These are phyloP conservation scores for Andrena camellia DNA, from an alignment of 2,888 invertebrate genomes.

Conservation along the genomic window DNA sequence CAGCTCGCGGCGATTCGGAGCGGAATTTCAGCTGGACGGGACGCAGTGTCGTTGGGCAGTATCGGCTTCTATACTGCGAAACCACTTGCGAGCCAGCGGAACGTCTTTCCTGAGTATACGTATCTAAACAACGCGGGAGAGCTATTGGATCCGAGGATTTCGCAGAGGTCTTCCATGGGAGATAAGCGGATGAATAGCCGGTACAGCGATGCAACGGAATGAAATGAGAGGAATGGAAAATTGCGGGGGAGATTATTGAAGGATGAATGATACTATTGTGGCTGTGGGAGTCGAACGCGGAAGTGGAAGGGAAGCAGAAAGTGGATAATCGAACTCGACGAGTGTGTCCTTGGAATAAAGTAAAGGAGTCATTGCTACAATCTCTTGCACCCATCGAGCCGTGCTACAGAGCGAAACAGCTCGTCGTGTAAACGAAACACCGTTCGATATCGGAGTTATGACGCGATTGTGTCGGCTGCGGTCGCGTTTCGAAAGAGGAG, in stretches of 20 bases:
- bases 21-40: conserved; percentile 21
- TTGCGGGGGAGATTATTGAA: not conserved
- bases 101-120: not conserved
- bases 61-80: not conserved
- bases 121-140: not conserved
- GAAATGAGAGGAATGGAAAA: not conserved
- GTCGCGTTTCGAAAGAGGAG: not conserved
- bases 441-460: not conserved
- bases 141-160: not conserved
- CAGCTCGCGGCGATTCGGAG: conserved; percentile 12
- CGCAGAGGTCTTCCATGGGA: not conserved
- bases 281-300: not conserved
- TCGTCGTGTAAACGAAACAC: not conserved
- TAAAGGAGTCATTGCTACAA: not conserved
- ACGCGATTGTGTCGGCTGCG: not conserved
- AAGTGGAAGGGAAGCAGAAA: not conserved
- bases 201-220: not conserved
- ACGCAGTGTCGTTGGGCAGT: not conserved
- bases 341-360: not conserved
- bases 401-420: not conserved
- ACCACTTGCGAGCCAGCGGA: not conserved
- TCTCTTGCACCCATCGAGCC: too few relatives aligned
- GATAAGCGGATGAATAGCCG: conserved; percentile 1
- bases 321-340: not conserved
- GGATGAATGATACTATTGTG: not conserved